A percentile compares a stretch with the other conserved stretches of the same genome.
Conservation (phyloP, 2,113 vertebrate species). For the Strigops habroptila region DNA sequence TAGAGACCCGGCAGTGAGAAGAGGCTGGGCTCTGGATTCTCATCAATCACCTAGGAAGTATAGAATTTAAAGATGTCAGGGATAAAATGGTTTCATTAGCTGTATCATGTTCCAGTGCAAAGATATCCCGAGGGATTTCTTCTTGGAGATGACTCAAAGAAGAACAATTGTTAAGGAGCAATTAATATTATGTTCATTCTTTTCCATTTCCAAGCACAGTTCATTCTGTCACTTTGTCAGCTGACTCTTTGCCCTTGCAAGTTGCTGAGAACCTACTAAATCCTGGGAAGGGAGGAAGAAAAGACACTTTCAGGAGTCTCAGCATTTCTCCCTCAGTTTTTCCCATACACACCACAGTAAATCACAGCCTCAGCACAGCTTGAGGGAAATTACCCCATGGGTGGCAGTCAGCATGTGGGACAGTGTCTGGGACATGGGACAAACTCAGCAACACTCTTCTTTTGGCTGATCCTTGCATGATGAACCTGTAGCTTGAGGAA, state of each 20-base stretch:
- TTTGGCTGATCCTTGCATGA: background rate
- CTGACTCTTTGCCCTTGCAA: background rate
- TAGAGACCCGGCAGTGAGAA: background rate
- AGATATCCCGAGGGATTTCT: background rate
- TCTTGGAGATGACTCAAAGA: background rate
- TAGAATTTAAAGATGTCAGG: background rate
- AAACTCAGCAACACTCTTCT: background rate
- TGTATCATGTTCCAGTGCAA: background rate
- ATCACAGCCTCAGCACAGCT: background rate
- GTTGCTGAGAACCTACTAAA: background rate
- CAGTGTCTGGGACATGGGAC: fast-evolving
- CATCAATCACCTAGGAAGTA: background rate
- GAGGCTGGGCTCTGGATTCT: background rate
- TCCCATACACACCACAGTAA: fast-evolving
- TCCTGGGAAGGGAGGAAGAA: background rate
- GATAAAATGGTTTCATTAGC: background rate
- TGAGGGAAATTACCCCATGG: fast-evolving
- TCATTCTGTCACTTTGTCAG: background rate
- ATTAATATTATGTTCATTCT: background rate
- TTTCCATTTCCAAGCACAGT: background rate
- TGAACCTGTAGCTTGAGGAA: no score
- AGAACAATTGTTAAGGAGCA: background rate
- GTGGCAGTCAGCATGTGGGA: fast-evolving
- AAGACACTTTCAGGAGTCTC: no score
- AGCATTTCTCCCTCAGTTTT: fast-evolving